Percentiles rank a stretch among this genome's conserved stretches.
Conservation (phyloP, 2,113 vertebrate genomes). For the Sminthopsis crassicaudata region DNA sequence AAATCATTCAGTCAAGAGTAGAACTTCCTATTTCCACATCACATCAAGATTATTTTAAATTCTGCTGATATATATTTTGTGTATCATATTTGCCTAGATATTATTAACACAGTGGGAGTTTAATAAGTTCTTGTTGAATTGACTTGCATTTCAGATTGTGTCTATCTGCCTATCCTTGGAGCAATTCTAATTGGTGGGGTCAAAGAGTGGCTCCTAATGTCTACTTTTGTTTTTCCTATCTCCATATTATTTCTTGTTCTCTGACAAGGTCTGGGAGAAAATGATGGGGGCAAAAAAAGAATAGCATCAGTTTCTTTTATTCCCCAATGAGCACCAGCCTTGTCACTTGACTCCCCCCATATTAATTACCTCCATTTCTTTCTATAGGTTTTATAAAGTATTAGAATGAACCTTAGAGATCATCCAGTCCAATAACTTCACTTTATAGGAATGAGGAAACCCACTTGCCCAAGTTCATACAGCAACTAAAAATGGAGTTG, state of each 20-base stretch:
- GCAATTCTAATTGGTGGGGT: not conserved
- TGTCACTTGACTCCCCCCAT: not conserved
- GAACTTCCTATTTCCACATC: not conserved
- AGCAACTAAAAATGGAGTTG: not conserved
- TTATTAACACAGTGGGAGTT: not conserved
- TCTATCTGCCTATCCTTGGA: not conserved
- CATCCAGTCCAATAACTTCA: not conserved
- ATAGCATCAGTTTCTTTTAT: not conserved
- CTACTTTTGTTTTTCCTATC: not conserved
- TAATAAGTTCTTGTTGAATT: not conserved
- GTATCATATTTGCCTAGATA: not conserved
- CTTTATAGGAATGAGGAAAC: not conserved
- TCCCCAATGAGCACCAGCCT: not conserved
- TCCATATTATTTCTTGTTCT: not conserved
- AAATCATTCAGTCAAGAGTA: not conserved
- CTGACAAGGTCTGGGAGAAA: slow-evolving; percentile 20
- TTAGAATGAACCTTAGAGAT: no score
- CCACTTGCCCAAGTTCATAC: not conserved
- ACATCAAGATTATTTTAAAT: not conserved
- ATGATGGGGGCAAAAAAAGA: not conserved
- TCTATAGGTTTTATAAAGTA: not conserved
- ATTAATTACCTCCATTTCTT: not conserved
- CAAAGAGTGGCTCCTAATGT: not conserved
- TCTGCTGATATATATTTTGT: not conserved
- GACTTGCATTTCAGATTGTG: not conserved